A percentile compares a stretch with the other conserved stretches of the same genome.
phyloP scores from a whole-genome alignment of 1,140 invertebrate species.

The Hylyphantes graminicola region DNA sequence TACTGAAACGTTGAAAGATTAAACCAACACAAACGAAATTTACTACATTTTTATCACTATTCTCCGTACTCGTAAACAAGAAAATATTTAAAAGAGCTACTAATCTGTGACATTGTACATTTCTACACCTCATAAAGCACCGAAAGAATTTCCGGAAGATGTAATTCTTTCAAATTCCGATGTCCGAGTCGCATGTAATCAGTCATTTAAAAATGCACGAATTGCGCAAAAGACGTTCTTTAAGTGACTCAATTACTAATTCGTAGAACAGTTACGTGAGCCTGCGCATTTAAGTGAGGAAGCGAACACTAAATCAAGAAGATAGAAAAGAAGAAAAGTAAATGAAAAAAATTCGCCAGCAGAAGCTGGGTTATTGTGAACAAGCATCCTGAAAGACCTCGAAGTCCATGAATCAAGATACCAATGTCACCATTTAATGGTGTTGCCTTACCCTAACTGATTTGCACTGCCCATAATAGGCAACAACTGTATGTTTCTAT shows the following conservation, averaged over 20 bases:
- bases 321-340: constrained; percentile 43
- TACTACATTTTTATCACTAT: neutral
- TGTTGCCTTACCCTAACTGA: constrained; percentile 46
- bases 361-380: constrained; percentile 44
- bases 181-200: neutral
- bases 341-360: constrained; percentile 18
- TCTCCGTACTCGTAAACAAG: neutral
- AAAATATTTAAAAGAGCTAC: constrained; percentile 15
- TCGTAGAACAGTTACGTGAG: constrained; percentile 41
- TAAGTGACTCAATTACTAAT: constrained; percentile 54
- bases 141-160: constrained; percentile 12
- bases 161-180: neutral
- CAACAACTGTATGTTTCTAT: constrained; percentile 21
- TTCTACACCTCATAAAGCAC: constrained; percentile 16
- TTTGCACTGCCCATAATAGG: constrained; percentile 53
- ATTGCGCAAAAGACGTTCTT: constrained; percentile 38
- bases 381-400: constrained; percentile 24
- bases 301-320: constrained; percentile 48
- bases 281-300: constrained; percentile 51
- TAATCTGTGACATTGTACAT: neutral
- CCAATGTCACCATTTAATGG: constrained; percentile 58
- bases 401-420: constrained; percentile 54
- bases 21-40: no score
- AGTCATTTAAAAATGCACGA: constrained; percentile 8
- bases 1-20: no score